Evolutionary conservation across 53 echinoderm and acorn worm species (phyloP).

Genomic region (Arbacia lixula): DNA sequence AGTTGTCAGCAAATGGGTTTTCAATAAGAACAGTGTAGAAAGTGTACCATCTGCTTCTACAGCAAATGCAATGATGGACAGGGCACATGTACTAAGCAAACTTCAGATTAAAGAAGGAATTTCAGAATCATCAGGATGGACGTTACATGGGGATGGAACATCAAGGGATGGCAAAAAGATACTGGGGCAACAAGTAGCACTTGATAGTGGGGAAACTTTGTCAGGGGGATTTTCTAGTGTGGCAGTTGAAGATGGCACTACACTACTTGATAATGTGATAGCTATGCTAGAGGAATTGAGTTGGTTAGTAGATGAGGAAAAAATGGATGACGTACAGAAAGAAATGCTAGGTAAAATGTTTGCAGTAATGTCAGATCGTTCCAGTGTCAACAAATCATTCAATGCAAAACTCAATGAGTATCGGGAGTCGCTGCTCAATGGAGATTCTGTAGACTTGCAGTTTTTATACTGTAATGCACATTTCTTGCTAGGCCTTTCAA

Average conservation of each 20-base stretch:
- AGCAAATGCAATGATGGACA: constrained; percentile 54
- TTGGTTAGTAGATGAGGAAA: constrained; percentile 40
- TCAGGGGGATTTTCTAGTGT: constrained; percentile 58
- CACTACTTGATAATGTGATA: constrained; percentile 56
- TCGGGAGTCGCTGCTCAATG: constrained; percentile 36
- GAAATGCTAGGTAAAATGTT: constrained; percentile 46
- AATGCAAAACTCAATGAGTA: constrained; percentile 35
- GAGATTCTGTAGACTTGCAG: constrained; percentile 27
- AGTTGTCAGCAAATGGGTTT: constrained; percentile 14
- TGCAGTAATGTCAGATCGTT: constrained; percentile 57
- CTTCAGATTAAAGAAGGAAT: constrained; percentile 54
- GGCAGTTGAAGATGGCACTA: constrained; percentile 52
- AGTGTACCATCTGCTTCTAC: constrained; percentile 56
- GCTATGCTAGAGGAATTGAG: constrained; percentile 56
- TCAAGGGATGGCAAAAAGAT: constrained; percentile 62
- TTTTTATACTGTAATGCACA: constrained; percentile 65
- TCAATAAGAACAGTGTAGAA: constrained; percentile 17
- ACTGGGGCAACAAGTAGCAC: constrained; percentile 47
- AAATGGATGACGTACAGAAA: constrained; percentile 22
- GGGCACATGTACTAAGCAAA: constrained; percentile 53
- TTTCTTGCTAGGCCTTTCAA: constrained; percentile 57
- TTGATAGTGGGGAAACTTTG: constrained; percentile 41
- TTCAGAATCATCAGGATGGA: constrained; percentile 42
- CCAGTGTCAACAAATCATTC: constrained; percentile 58
- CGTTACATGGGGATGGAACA: constrained; percentile 61